A percentile compares a stretch with the other conserved stretches of the same genome.
These are phyloP conservation scores for Tretioscincus oriximinensis DNA, from an alignment of 2,113 vertebrate species.

Conservation along the genomic window DNA sequence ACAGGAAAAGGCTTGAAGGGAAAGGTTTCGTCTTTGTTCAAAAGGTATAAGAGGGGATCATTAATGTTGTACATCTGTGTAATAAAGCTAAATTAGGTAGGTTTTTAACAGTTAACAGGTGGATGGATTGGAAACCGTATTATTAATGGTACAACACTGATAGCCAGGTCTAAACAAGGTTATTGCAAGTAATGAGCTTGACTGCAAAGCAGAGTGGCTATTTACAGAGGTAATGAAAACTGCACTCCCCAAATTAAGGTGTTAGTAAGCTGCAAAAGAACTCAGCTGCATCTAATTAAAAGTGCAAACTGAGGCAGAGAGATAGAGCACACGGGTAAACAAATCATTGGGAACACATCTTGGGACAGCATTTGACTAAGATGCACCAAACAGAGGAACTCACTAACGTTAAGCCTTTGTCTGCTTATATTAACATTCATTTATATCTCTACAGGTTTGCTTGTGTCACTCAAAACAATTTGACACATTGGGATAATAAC, in stretches of 20 bases:
- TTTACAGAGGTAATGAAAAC: conserved; percentile 43
- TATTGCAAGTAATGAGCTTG: conserved; percentile 60
- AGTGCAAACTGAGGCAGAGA: conserved; percentile 46
- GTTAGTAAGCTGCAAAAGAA: conserved; percentile 50
- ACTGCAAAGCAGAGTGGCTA: conserved; percentile 44
- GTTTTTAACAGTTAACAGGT: conserved; percentile 63
- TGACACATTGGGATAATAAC: neutral
- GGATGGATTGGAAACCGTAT: conserved; percentile 56
- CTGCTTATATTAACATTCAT: rapidly evolving
- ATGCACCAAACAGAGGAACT: neutral
- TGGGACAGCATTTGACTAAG: rapidly evolving
- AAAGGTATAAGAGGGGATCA: neutral
- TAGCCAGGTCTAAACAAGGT: conserved; percentile 50
- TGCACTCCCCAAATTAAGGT: conserved; percentile 41
- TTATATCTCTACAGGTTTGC: rapidly evolving
- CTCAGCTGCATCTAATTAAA: conserved; percentile 57
- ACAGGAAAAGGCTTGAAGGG: conserved; percentile 5
- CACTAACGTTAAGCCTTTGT: neutral
- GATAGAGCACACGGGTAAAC: conserved; percentile 49
- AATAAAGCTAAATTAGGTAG: conserved; percentile 27
- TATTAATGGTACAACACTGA: conserved; percentile 53
- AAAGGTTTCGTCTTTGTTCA: conserved; percentile 8
- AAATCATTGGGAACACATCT: conserved; percentile 40
- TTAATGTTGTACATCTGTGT: neutral
- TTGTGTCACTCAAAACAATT: neutral